Evolutionary conservation across 2,888 invertebrate species (phyloP).

Genomic region (Empis livida): DNA sequence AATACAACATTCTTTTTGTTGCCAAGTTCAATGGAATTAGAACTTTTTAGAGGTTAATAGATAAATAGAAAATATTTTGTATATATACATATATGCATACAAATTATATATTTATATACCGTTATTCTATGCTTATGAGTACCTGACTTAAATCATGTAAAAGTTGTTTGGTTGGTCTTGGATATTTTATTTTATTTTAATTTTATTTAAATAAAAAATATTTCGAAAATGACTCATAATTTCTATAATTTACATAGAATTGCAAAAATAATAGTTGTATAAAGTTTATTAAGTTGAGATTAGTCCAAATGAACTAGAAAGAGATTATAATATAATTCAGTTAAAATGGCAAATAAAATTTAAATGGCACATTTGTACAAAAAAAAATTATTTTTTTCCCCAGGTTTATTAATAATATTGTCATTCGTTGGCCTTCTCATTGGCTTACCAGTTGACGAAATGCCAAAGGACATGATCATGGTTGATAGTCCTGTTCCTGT

Average conservation of each 20-base stretch:
- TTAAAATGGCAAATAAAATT: too few species aligned
- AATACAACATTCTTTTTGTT: neutral
- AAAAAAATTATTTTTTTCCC: neutral
- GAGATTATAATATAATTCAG: too few species aligned
- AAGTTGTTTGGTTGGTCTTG: too few species aligned
- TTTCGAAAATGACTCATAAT: neutral
- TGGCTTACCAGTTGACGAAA: neutral
- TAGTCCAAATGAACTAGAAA: too few species aligned
- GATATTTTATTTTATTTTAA: too few species aligned
- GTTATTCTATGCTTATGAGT: neutral
- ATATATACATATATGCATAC: too few species aligned
- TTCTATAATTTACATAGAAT: neutral
- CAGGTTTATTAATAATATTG: neutral
- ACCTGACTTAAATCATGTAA: too few species aligned
- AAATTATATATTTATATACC: too few species aligned
- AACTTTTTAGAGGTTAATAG: neutral
- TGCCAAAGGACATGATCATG: neutral
- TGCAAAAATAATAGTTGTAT: neutral
- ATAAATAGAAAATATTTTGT: too few species aligned
- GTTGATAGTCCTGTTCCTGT: neutral
- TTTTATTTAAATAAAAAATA: neutral
- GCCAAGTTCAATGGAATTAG: neutral
- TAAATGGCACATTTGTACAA: too few species aligned
- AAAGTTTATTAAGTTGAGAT: too few species aligned
- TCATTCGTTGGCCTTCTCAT: neutral